Conservation (phyloP, 2,888 invertebrate species). For the Meandrusa payeni region DNA sequence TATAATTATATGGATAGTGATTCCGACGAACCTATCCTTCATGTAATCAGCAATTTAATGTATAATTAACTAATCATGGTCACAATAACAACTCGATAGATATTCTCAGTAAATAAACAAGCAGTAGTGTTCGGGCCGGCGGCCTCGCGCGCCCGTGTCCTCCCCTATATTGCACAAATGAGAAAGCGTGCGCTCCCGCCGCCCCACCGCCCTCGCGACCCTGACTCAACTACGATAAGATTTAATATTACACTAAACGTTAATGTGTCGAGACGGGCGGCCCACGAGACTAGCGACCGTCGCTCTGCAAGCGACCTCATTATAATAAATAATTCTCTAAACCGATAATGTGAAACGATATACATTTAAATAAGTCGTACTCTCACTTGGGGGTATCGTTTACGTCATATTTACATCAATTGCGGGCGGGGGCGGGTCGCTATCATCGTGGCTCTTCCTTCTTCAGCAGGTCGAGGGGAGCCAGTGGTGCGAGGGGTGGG, state of each 20-base stretch:
- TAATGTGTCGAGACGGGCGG: slow-evolving; percentile 32
- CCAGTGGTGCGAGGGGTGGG: slow-evolving; percentile 54
- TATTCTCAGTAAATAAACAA: slow-evolving; percentile 79
- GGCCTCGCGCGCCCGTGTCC: slow-evolving; percentile 49
- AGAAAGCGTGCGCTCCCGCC: slow-evolving; percentile 40
- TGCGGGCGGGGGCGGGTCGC: slow-evolving; percentile 45
- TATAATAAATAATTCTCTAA: slow-evolving; percentile 77
- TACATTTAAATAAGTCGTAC: slow-evolving; percentile 51
- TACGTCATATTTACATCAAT: slow-evolving; percentile 48
- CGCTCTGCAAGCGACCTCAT: slow-evolving; percentile 54
- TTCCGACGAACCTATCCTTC: slow-evolving; percentile 72
- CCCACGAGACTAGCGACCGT: slow-evolving; percentile 38
- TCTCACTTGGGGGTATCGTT: slow-evolving; percentile 56
- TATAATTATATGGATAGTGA: slow-evolving; percentile 78
- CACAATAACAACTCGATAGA: slow-evolving; percentile 79
- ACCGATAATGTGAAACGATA: slow-evolving; percentile 67
- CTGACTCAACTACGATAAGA: slow-evolving; percentile 26
- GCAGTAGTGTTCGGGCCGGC: slow-evolving; percentile 67
- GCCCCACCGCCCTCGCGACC: slow-evolving; percentile 44
- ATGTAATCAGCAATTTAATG: slow-evolving; percentile 72
- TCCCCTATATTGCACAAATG: slow-evolving; percentile 69
- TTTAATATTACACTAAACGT: slow-evolving; percentile 31
- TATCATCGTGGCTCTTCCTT: slow-evolving; percentile 81
- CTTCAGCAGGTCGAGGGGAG: slow-evolving; percentile 82
- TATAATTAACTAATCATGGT: slow-evolving; percentile 81